A percentile compares a stretch with the other conserved stretches of the same genome.
These are phyloP conservation scores for Desmophyllum pertusum DNA, from an alignment of 92 coral and sea anemone genomes.

Conservation along the genomic window DNA sequence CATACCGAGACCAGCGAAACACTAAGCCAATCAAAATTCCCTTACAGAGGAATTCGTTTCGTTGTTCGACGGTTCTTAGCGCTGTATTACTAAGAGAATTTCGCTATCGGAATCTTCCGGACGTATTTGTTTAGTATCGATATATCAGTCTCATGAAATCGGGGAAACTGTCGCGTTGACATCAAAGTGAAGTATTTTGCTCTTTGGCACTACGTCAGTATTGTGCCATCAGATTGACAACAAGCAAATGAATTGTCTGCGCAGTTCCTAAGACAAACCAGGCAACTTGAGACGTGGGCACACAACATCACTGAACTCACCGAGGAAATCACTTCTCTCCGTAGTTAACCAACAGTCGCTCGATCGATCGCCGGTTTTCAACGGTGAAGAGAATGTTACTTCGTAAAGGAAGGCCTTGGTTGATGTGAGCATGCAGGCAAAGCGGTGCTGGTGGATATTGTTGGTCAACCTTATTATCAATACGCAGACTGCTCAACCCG, in stretches of 20 bases:
- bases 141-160: not conserved
- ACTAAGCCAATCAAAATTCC: slow-evolving; percentile 60
- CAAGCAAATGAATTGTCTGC: slow-evolving; percentile 52
- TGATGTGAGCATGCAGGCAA: slow-evolving; percentile 54
- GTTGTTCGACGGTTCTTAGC: slow-evolving; percentile 23
- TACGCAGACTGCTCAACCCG: slow-evolving; percentile 66
- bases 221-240: slow-evolving; percentile 49
- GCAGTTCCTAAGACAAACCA: slow-evolving; percentile 42
- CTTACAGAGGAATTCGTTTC: slow-evolving; percentile 25
- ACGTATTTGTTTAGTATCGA: not conserved
- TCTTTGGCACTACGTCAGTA: slow-evolving; percentile 55
- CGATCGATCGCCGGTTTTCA: slow-evolving; percentile 28
- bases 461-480: slow-evolving; percentile 45
- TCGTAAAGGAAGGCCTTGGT: slow-evolving; percentile 28
- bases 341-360: slow-evolving; percentile 21
- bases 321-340: slow-evolving; percentile 27
- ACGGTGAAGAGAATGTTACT: slow-evolving; percentile 32
- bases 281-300: slow-evolving; percentile 42
- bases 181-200: slow-evolving; percentile 35
- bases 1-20: slow-evolving; percentile 60
- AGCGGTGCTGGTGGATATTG: slow-evolving; percentile 59
- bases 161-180: slow-evolving; percentile 29
- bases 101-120: slow-evolving; percentile 2
- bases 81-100: slow-evolving; percentile 3
- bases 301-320: slow-evolving; percentile 21